These are phyloP conservation scores for Andrena fulva DNA, from an alignment of 2,888 invertebrate genomes.

Conservation along the genomic window DNA sequence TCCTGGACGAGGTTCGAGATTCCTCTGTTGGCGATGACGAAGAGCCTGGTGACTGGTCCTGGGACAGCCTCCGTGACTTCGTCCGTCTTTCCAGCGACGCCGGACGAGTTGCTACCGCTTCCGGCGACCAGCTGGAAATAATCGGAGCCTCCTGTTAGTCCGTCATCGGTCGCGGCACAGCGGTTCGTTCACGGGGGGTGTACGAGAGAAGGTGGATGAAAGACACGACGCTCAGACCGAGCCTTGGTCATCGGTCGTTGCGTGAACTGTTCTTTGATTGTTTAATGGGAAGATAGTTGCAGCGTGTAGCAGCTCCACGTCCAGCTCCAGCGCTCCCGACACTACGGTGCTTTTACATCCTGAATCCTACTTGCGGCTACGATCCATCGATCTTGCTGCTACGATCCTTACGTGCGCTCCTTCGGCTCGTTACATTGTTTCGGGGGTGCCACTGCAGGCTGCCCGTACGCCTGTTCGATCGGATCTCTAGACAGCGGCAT, in stretches of 20 bases:
- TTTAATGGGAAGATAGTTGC: constrained; percentile 70
- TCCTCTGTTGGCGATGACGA: constrained; percentile 94
- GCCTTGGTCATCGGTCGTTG: constrained; percentile 46
- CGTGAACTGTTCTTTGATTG: constrained; percentile 56
- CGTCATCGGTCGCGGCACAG: background rate
- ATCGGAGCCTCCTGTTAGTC: constrained; percentile 30
- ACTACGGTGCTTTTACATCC: constrained; percentile 81
- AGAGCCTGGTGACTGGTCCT: constrained; percentile 94
- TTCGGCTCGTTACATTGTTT: constrained; percentile 67
- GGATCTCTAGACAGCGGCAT: no score
- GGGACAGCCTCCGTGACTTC: constrained; percentile 91
- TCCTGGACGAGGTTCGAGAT: constrained; percentile 95
- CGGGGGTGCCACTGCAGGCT: constrained; percentile 24
- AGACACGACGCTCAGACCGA: constrained; percentile 29
- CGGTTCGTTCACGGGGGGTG: constrained; percentile 14
- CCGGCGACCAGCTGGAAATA: constrained; percentile 91
- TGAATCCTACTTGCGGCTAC: constrained; percentile 74
- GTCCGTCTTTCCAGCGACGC: constrained; percentile 71
- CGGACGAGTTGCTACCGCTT: constrained; percentile 87
- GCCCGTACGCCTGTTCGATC: constrained; percentile 26
- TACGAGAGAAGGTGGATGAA: constrained; percentile 45
- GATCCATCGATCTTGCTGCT: constrained; percentile 79
- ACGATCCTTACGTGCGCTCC: constrained; percentile 77
- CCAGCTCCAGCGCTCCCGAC: constrained; percentile 84
- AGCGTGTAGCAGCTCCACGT: constrained; percentile 81